Percentiles rank a stretch among this genome's conserved stretches.
Evolutionary conservation across 2,888 invertebrate genomes (phyloP).

Genomic region (Trissoscelio sp.): DNA sequence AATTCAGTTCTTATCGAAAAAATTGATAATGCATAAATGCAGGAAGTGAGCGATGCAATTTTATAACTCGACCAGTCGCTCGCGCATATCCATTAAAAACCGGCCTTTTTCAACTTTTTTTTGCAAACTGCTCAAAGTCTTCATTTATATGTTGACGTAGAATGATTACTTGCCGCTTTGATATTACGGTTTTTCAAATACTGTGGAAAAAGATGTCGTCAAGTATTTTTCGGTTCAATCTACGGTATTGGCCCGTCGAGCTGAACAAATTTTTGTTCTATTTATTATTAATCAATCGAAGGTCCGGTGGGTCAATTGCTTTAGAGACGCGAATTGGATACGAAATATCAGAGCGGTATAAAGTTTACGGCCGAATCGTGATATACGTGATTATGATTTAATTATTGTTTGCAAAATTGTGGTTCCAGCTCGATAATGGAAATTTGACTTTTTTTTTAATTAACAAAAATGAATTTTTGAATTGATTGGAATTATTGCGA

Average conservation of each 20-base stretch:
- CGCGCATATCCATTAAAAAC: slow-evolving; percentile 54
- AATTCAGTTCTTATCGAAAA: slow-evolving; percentile 46
- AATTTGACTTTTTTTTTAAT: slow-evolving; percentile 11
- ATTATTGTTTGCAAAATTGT: slow-evolving; percentile 23
- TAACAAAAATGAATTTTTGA: not conserved
- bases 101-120: slow-evolving; percentile 27
- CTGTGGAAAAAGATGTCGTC: slow-evolving; percentile 37
- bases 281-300: slow-evolving; percentile 52
- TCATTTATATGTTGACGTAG: slow-evolving; percentile 51
- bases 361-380: slow-evolving; percentile 43
- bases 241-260: slow-evolving; percentile 10
- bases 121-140: slow-evolving; percentile 45
- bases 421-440: not conserved
- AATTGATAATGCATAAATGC: slow-evolving; percentile 61
- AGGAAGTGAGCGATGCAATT: slow-evolving; percentile 47
- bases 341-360: slow-evolving; percentile 31
- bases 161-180: slow-evolving; percentile 55
- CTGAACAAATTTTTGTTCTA: slow-evolving; percentile 31
- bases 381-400: slow-evolving; percentile 39
- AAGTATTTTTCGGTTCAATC: slow-evolving; percentile 34
- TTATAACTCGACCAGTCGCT: slow-evolving; percentile 31
- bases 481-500: too few relatives aligned
- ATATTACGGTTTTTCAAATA: slow-evolving; percentile 41
- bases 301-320: slow-evolving; percentile 28
- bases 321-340: slow-evolving; percentile 32